phyloP scores from a whole-genome alignment of 1,140 invertebrate species.

The Meloidogyne chitwoodi region DNA sequence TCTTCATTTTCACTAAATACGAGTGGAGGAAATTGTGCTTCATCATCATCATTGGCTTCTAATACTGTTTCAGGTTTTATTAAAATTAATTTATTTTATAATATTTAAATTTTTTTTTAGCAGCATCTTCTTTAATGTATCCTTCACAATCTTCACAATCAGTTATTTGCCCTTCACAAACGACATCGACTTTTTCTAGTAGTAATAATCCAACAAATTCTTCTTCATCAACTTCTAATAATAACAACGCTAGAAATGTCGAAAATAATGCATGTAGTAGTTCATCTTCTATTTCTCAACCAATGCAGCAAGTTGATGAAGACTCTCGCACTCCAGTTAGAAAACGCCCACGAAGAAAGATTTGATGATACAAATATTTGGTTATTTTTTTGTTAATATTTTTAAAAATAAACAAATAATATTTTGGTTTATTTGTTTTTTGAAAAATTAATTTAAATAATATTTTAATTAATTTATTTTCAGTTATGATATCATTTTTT shows the following conservation, averaged over 20 bases:
- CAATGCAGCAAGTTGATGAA: neutral
- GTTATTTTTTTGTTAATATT: neutral
- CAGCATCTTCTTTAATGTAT: neutral
- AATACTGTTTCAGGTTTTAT: neutral
- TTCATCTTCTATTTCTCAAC: neutral
- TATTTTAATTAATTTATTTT: too few species aligned
- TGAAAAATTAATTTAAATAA: too few species aligned
- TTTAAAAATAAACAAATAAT: too few species aligned
- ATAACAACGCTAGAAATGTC: neutral
- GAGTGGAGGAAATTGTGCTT: neutral
- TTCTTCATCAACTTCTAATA: neutral
- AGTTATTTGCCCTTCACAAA: neutral
- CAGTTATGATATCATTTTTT: too few species aligned
- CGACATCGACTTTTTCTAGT: neutral
- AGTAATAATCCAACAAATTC: neutral
- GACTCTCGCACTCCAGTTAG: slow-evolving; percentile 16
- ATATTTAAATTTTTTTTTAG: neutral
- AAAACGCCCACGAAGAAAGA: slow-evolving; percentile 14
- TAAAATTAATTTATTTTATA: neutral
- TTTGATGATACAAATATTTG: neutral
- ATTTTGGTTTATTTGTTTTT: too few species aligned
- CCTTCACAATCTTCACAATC: neutral
- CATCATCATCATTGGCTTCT: neutral
- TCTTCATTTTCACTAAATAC: neutral
- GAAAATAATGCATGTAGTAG: neutral